Evolutionary conservation across 2,113 vertebrate genomes (phyloP), one percentile per base, ranked within the genome.

Genomic region (Cottus gobio): DNA sequence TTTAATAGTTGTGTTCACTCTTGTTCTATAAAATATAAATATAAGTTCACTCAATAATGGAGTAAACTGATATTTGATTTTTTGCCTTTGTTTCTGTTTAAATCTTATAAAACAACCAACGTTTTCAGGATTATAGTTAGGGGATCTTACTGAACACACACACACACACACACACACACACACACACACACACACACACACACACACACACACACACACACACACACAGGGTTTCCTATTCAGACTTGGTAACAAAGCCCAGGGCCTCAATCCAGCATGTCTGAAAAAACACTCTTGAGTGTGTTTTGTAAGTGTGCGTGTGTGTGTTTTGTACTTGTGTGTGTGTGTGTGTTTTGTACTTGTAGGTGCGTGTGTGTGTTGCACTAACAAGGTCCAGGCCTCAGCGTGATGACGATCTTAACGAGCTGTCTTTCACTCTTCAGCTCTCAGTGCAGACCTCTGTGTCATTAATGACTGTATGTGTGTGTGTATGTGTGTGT

Each of bases 401-500:
- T 86, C 89, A 90, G 90, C 90, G 37, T 85, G 87, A 85, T 79
- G 90, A 91, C 77, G 67, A 89, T 89, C 85, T 85, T 91, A 92
- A 92, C 90, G 85, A 92, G 90, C 91, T 90, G 90, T 91, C 90
- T 92, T 87, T 90, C 90, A 91, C 90, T 92, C 88, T 80, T 77
- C 91, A 85, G 90, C 86, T 87, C 76, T 80, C 68, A 75, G 84
- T 50, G 54, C 85, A 81, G 83, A 87, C 78, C 86, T 82, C 77
- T 71, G 77, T 87, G 85, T 85, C 86, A 86, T 90, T 91, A 91
- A 89, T 83, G 83, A 83, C 63, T 67, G 7, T 56, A 75, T 71
- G 67, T 46, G 64, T 39, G 67, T 71, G 74, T 72, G 42, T 72
- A 28, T 68, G 28, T 15, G 26, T 67, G 64, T 48, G 70, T 66